Base-by-base conservation (phyloP, 35 echinoderm and acorn worm species). In the Acanthaster planci region DNA sequence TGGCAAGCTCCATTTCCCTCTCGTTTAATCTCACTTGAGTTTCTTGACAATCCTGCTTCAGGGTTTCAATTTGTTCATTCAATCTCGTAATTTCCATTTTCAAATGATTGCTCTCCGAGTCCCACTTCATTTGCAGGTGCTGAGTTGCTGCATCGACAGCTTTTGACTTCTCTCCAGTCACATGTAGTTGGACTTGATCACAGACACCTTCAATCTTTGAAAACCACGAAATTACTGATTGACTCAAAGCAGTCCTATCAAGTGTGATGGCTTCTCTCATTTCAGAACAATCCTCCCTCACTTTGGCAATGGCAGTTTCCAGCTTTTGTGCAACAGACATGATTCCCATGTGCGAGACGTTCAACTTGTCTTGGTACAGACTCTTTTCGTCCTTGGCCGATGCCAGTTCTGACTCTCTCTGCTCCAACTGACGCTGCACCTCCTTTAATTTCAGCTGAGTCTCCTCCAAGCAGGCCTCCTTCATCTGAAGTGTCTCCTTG, bases 1-100 rank as follows among this genome's bases (percentile, higher is more conserved):
- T 88, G 8, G 87, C 80, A 37, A 83, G 40, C 55, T 87, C 68
- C 36, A 34, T 42, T 81, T 84, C 68, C n/a, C 80, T 89, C 12
- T 89, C 64, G 12, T 44, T 85, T 23, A 85, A 57, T 52, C 26
- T n/a, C 10, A 51, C 38, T 26, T 34, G 7, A 31, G 23, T 34
- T 31, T 35, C 19, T 2, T 26, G 64, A 72, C 26, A 26, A 10
- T 72, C 64, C 30, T 8, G 64, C 30, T 34, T 72, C 7, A 26
- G 30, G 10, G 15, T 27, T 2, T 72, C 64, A 29, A 72, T 34
- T 26, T 36, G 26, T 29, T 72, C 64, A 19, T 72, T 7, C 2
- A 34, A 7, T 72, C 23, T 21, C 18, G 14, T 34, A 30, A 72
- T 26, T 7, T 72, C 64, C 30, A 14, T 30, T 72, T 9, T 35